These are phyloP conservation scores for Cyclophora albipunctata DNA, from an alignment of 2,888 invertebrate species.

Conservation along the genomic window DNA sequence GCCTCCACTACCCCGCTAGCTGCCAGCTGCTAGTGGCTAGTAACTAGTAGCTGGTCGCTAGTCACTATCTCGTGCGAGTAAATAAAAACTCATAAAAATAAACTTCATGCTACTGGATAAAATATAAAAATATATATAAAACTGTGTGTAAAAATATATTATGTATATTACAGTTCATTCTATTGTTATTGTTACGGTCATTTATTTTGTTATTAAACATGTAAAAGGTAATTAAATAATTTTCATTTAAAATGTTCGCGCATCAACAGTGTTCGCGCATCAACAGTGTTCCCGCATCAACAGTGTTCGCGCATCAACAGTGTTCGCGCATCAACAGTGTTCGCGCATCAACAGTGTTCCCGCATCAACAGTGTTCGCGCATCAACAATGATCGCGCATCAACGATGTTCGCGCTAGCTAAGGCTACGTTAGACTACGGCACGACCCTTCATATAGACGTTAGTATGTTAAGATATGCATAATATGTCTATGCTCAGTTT, in stretches of 20 bases:
- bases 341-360: conserved; percentile 8
- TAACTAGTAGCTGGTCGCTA: no score
- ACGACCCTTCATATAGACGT: not conserved
- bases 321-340: conserved; percentile 11
- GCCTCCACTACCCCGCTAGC: no score
- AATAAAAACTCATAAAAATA: no score
- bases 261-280: conserved; percentile 5
- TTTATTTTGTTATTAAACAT: not conserved
- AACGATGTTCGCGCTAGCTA: conserved; percentile 3
- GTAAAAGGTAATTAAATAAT: not conserved
- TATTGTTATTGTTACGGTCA: conserved; percentile 5
- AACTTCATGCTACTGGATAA: conserved; percentile 3
- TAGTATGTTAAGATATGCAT: conserved; percentile 1
- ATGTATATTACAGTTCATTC: conserved; percentile 3
- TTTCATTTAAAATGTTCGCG: conserved; percentile 11
- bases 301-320: conserved; percentile 6
- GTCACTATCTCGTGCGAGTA: no score
- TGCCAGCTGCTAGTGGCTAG: no score
- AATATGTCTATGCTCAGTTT: no score
- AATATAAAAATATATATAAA: conserved; percentile 6
- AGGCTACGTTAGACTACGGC: not conserved
- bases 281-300: conserved; percentile 13
- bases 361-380: conserved; percentile 6
- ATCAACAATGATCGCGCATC: conserved; percentile 11
- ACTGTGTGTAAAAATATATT: conserved; percentile 1